phyloP scores from a whole-genome alignment of 30 jellyfish, hydroid and myxozoan genomes.

The Turritopsis rubra region DNA sequence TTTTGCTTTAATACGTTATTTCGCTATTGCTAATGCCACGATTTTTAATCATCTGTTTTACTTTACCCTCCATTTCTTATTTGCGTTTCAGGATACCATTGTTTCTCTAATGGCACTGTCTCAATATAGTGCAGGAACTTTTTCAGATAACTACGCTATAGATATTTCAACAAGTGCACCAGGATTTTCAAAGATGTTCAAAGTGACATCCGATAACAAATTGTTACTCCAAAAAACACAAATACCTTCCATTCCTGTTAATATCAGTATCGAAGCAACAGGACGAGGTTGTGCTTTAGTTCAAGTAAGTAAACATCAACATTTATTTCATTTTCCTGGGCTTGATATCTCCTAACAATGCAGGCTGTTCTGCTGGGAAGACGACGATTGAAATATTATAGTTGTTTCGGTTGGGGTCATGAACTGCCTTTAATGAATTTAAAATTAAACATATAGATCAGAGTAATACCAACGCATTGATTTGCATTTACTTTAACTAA shows the following conservation, averaged over 20 bases:
- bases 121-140: constrained; percentile 12
- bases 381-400: background rate
- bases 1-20: no score
- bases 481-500: background rate
- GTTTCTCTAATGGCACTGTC: constrained; percentile 31
- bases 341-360: background rate
- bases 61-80: no score
- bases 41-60: no score
- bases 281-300: constrained; percentile 36
- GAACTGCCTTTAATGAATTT: background rate
- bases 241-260: background rate
- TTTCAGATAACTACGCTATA: background rate
- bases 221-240: constrained; percentile 16
- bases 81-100: constrained; percentile 25
- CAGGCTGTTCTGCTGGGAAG: background rate
- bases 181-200: background rate
- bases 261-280: constrained; percentile 27
- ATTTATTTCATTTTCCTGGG: background rate
- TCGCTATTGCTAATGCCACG: no score
- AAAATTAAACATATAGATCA: no score
- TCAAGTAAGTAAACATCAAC: constrained; percentile 1
- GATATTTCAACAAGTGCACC: background rate
- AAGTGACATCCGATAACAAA: constrained; percentile 3
- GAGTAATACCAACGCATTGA: background rate
- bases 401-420: background rate